Evolutionary conservation across 2,113 vertebrate genomes (phyloP).

Genomic region (Calonectris borealis): DNA sequence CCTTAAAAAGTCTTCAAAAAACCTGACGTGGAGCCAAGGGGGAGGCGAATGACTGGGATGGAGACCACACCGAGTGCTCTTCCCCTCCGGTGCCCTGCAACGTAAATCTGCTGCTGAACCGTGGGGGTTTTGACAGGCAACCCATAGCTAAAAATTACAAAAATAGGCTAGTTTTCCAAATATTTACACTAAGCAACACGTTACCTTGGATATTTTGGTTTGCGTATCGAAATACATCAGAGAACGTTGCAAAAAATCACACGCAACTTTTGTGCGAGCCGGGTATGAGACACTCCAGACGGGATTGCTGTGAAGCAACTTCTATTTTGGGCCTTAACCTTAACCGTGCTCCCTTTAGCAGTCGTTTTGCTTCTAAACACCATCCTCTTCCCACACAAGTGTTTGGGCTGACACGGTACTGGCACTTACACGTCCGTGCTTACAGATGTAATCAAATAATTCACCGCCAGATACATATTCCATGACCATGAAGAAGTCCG

Average conservation of each 20-base stretch:
- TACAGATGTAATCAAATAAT: conserved; percentile 99
- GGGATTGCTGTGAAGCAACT: conserved; percentile 29
- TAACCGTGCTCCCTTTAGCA: not conserved
- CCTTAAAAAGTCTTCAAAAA: not conserved
- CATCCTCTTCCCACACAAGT: not conserved
- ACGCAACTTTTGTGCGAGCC: not conserved
- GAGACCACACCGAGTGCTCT: not conserved
- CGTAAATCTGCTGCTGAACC: not conserved
- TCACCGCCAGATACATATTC: conserved; percentile 97
- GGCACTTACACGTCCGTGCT: conserved; percentile 92
- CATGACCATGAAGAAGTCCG: conserved; percentile 99
- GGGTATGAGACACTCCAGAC: not conserved
- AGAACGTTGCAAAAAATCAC: not conserved
- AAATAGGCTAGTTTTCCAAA: not conserved
- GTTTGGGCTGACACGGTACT: not conserved
- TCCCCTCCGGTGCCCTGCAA: not conserved
- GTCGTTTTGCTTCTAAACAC: not conserved
- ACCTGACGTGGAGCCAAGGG: not conserved
- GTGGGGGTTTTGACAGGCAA: not conserved
- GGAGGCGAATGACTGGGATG: not conserved
- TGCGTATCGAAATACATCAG: not conserved
- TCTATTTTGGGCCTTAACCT: conserved; percentile 57
- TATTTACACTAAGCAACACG: not conserved
- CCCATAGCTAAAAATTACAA: not conserved
- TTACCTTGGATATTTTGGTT: not conserved